Evolutionary conservation across 2,797 vertebrate genomes (phyloP), one percentile per base, ranked within the genome.

Genomic region (Myotis pilosus): DNA sequence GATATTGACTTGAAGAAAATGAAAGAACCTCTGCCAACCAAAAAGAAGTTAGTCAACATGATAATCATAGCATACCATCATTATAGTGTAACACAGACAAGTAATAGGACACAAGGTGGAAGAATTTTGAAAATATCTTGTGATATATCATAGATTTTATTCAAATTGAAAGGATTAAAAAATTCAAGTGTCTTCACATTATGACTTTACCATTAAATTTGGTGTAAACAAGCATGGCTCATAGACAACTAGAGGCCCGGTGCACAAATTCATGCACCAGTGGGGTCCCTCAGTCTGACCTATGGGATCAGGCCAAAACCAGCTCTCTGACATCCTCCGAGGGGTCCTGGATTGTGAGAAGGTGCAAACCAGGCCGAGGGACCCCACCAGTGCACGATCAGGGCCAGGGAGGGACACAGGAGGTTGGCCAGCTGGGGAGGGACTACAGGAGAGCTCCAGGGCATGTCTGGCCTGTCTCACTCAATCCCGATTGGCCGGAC

Each of bases 41-140:
- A 99, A 98, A 99, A 99, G 97, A 99, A 99, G 91, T 98, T 99
- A 94, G 98, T 98, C 55, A 99, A 99, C 96, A 98, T 99, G 98
- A 98, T 68, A 98, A 98, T 72, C 99, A 99, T 98, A 99, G 25
- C 12, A 62, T 30, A 62, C 60, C 12, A 62, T 30, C 11, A 0
- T 30, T 62, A 62, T 28, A 62, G 25, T 30, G 28, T 30, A 62
- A 62, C 60, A 62, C 60, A 99, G 49, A 98, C 99, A 98, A 98
- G 97, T 28, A 98, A 99, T 0, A 98, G 99, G 6, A 98, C 98
- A 98, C 36, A 96, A 98, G 93, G 98, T 99, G 96, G 98, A 99
- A 88, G 98, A 99, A 97, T 98, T 99, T 76, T 98, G 98, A 47
- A 99, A 99, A 96, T 99, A 99, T 96, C 99, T 98, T 96, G 98